Evolutionary conservation across 2,797 vertebrate species (phyloP).

Genomic region (Poeciliopsis paucimaculata): DNA sequence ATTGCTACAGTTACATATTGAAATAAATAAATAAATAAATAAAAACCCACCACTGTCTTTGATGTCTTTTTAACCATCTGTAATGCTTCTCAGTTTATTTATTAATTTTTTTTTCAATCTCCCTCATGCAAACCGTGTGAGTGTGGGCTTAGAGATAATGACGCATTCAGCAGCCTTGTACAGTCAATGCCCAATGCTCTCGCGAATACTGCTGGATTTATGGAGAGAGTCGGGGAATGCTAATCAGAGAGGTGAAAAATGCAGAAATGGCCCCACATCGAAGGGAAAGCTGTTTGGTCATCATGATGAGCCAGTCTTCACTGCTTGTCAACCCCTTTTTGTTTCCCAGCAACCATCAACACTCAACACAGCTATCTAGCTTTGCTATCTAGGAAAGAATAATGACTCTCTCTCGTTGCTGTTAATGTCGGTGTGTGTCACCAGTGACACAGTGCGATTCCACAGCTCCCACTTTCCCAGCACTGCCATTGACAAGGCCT

Average conservation of each 20-base stretch:
- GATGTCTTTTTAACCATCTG: conserved; percentile 31
- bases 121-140: conserved; percentile 11
- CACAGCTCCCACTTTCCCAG: conserved; percentile 9
- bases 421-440: conserved; percentile 18
- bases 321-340: not conserved
- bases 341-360: conserved; percentile 47
- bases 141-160: conserved; percentile 59
- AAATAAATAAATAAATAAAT: not conserved
- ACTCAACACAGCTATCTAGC: conserved; percentile 6
- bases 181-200: conserved; percentile 69
- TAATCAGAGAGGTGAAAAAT: conserved; percentile 64
- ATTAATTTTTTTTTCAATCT: not conserved
- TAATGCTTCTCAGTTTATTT: conserved; percentile 14
- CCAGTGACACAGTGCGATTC: conserved; percentile 29
- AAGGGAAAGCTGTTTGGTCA: conserved; percentile 66
- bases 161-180: conserved; percentile 69
- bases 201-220: conserved; percentile 61
- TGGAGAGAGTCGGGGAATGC: conserved; percentile 58
- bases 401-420: conserved; percentile 8
- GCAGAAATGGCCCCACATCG: conserved; percentile 38
- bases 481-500: conserved; percentile 19
- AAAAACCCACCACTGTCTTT: not conserved
- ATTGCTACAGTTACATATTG: not conserved
- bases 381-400: conserved; percentile 18
- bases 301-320: conserved; percentile 44